phyloP scores from a whole-genome alignment of 2,888 invertebrate species.

The Cordilura impudica region DNA sequence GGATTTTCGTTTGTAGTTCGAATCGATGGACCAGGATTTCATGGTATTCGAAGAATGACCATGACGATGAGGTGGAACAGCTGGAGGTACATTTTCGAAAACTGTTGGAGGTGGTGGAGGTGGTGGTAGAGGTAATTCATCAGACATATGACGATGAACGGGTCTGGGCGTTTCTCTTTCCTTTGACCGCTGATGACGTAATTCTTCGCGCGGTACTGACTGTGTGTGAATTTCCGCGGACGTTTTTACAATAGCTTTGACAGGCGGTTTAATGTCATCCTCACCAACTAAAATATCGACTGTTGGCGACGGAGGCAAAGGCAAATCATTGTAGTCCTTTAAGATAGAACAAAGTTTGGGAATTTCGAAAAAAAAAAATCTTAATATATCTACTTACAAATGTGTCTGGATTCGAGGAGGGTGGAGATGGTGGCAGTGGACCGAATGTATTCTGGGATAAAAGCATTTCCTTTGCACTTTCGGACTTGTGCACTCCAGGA shows the following conservation, averaged over 20 bases:
- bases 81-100: conserved; percentile 79
- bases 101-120: conserved; percentile 65
- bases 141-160: conserved; percentile 70
- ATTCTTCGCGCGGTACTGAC: conserved; percentile 49
- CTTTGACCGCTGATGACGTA: conserved; percentile 46
- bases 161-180: conserved; percentile 62
- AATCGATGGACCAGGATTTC: conserved; percentile 92
- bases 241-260: conserved; percentile 56
- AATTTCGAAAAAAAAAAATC: neutral
- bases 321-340: conserved; percentile 80
- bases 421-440: conserved; percentile 77
- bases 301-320: conserved; percentile 87
- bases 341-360: conserved; percentile 21
- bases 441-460: conserved; percentile 77
- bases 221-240: conserved; percentile 63
- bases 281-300: conserved; percentile 79
- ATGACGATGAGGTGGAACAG: conserved; percentile 86
- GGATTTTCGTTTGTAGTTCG: conserved; percentile 84
- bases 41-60: conserved; percentile 82
- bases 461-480: conserved; percentile 85
- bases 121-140: conserved; percentile 73
- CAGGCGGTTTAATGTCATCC: conserved; percentile 64
- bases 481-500: conserved; percentile 85
- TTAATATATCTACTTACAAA: conserved; percentile 60
- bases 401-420: conserved; percentile 72